Conservation (phyloP, 1,140 invertebrate species). For the Caerostris darwini region DNA sequence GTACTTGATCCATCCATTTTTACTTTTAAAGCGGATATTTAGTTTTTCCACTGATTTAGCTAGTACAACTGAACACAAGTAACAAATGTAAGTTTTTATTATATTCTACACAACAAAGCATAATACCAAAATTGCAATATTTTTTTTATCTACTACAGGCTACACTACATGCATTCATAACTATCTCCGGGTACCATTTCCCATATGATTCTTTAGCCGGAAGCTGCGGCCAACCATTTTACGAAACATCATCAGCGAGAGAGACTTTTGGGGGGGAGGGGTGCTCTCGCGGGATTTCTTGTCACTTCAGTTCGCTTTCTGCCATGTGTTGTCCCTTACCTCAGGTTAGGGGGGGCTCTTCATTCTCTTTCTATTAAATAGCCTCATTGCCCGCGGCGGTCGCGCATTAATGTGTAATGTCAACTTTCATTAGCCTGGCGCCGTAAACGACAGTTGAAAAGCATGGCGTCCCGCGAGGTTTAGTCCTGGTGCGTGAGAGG, state of each 20-base stretch:
- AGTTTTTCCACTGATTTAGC: no score
- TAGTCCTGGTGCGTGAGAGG: neutral
- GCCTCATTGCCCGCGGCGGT: conserved; percentile 66
- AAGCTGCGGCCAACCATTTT: conserved; percentile 45
- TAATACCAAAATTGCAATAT: neutral
- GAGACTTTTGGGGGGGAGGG: neutral
- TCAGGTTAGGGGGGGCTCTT: neutral
- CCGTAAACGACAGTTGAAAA: conserved; percentile 47
- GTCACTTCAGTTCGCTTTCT: conserved; percentile 32
- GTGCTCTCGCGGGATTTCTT: conserved; percentile 1
- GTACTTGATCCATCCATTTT: no score
- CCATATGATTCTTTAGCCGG: neutral
- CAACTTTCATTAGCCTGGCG: conserved; percentile 73
- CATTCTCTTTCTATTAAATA: conserved; percentile 70
- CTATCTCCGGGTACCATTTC: neutral
- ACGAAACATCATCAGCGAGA: conserved; percentile 36
- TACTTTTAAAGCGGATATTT: no score
- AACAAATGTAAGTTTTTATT: no score
- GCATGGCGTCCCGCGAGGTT: neutral
- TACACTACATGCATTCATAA: conserved; percentile 9
- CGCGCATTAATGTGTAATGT: conserved; percentile 71
- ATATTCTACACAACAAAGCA: neutral
- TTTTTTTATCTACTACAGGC: neutral
- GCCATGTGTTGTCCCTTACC: conserved; percentile 34
- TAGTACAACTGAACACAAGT: no score